Evolutionary conservation across 1,140 invertebrate genomes (phyloP), one percentile per base, ranked within the genome.

Genomic region (Drosophila sproati): DNA sequence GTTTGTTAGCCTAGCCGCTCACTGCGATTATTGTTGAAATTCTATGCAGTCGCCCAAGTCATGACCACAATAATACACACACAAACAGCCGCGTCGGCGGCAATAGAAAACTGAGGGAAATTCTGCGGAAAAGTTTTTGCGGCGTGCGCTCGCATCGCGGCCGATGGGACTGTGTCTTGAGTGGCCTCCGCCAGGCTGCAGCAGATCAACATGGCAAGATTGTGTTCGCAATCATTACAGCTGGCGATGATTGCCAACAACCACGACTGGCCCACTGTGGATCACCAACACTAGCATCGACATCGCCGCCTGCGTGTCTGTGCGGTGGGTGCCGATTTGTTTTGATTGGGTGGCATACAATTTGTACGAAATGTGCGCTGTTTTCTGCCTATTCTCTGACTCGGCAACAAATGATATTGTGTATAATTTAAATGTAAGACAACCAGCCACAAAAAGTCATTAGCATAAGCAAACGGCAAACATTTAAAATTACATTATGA

Each of bases 221-320:
- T 85, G 73, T 91, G 88, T 91, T 91, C 88, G 83, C 82, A 91
- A 83, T 91, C 88, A 91, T 91, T 91, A 88, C 82, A 73, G 77
- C 75, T 63, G 69, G 70, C 77, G 74, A 80, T 80, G 77, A 80
- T 80, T 77, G 74, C 73, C 74, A 73, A 67, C 68, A 41, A 87
- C 80, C 72, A 80, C 85, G 69, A 89, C 85, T 80, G 70, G 64
- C 70, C 80, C 61, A 70, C 78, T 80, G 78, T 64, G 76, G 78
- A 89, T 86, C 82, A 77, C 64, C 75, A 67, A 63, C 64, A 66
- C 75, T 63, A 70, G 60, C 64, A 7, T 6, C 37, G 4, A 41
- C 59, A 12, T 35, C 37, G 56, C 12, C 45, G 61, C 51, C 51
- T 60, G 37, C 70, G 32, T 63, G 56, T 31, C 62, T 57, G 55